A percentile compares a stretch with the other conserved stretches of the same genome.
Conservation (phyloP, 2,113 vertebrate genomes). For the Crotophaga sulcirostris region DNA sequence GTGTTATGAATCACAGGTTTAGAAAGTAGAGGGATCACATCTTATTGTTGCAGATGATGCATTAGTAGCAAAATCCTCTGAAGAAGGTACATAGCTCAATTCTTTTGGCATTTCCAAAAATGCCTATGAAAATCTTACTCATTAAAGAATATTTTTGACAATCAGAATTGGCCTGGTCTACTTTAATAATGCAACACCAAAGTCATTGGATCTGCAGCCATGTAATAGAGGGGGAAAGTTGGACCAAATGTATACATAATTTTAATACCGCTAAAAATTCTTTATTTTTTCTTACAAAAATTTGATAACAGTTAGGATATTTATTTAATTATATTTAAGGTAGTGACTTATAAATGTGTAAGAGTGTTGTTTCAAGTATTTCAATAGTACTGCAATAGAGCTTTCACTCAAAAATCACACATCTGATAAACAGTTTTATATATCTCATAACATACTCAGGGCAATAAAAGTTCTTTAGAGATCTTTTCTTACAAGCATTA, state of each 20-base stretch:
- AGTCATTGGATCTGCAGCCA: neutral
- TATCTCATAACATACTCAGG: neutral
- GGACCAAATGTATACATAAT: neutral
- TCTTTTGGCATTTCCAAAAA: neutral
- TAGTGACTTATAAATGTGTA: neutral
- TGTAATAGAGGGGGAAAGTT: neutral
- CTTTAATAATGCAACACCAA: accelerated
- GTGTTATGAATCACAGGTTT: neutral
- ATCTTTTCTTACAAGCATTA: neutral
- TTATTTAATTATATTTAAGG: neutral
- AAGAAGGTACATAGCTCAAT: neutral
- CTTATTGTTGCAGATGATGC: neutral
- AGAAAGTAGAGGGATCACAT: neutral
- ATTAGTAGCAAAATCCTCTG: neutral
- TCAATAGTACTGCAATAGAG: neutral
- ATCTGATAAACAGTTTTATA: neutral
- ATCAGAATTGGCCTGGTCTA: neutral
- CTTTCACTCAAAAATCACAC: neutral
- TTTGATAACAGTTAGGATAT: neutral
- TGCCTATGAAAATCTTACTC: neutral
- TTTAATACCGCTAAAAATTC: neutral
- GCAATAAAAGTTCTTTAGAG: slow-evolving; percentile 4
- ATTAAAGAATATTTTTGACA: neutral
- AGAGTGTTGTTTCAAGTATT: neutral
- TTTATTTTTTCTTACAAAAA: neutral